Percentiles rank a stretch among this genome's conserved stretches.
Conservation (phyloP, 2,797 vertebrate genomes). For the Pristis pectinata region DNA sequence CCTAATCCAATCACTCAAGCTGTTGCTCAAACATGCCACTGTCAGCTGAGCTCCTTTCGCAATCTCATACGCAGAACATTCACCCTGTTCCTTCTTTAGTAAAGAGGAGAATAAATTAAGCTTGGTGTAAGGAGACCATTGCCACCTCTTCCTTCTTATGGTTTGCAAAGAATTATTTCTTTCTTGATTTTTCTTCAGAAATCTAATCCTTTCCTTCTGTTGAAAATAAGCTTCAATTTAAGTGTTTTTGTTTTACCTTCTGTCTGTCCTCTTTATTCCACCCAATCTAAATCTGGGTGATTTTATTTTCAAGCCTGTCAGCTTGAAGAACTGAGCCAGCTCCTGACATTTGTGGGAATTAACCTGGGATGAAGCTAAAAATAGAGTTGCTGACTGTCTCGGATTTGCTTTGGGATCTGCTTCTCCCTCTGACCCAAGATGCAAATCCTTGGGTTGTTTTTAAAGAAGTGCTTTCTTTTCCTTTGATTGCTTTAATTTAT, state of each 20-base stretch:
- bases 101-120: constrained; percentile 21
- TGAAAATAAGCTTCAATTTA: neutral
- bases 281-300: neutral
- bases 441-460: neutral
- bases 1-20: neutral
- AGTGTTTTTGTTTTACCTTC: neutral
- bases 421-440: neutral
- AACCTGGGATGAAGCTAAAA: neutral
- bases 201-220: constrained; percentile 33
- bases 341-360: neutral
- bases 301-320: neutral
- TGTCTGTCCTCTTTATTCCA: neutral
- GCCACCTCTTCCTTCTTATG: no score
- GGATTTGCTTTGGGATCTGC: neutral
- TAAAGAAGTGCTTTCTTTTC: neutral
- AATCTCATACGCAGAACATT: neutral
- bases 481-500: neutral
- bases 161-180: neutral
- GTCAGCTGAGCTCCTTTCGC: neutral
- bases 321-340: neutral
- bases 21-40: neutral
- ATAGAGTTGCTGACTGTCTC: neutral
- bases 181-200: constrained; percentile 35
- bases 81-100: constrained; percentile 4
- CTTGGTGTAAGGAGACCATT: neutral